Evolutionary conservation across 2,113 vertebrate genomes (phyloP), one percentile per base, ranked within the genome.

Genomic region (Oceanodroma tethys): DNA sequence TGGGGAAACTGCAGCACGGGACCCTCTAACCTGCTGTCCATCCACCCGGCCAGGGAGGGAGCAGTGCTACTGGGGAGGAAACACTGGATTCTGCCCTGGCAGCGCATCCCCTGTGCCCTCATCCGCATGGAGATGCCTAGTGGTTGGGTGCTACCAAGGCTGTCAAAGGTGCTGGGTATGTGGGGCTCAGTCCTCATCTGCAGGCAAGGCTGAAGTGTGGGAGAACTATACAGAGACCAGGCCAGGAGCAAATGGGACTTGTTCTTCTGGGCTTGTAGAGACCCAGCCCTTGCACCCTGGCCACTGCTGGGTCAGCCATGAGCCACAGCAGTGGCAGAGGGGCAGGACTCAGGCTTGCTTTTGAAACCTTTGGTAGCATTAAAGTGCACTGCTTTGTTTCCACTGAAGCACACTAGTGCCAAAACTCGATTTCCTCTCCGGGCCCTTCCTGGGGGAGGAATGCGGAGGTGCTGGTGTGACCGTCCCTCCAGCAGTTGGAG

Each of bases 1-100:
- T 99, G 67, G 95, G 95, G 17, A 36, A 94, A 5, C 89, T 97
- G 47, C 91, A 97, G 86, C 86, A 96, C 0, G 94, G 95, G 30
- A 88, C 38, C 47, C 88, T 95, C 40, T 98, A 18, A 82, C 5
- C 80, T 81, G 40, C 70, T 74, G 38, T 45, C 53, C 47, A 7
- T 38, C 71, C 63, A 23, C 36, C 45, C 2, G 1, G 70, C 59
- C 73, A 9, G 84, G 67, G 30, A 15, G 71, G 50, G 62, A 70
- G 40, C 67, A 47, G 90, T 42, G 56, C 81, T 65, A 56, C 27
- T 29, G 68, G 26, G 26, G 36, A 43, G n/a, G 36, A 70, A 32
- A 12, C 21, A 4, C 27, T 7, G 60, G 36, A 45, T 34, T 3
- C 45, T 42, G 72, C 25, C 67, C 55, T 18, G 12, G 56, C 81